Percentiles rank a stretch among this genome's conserved stretches.
These are phyloP conservation scores for Gymnogyps californianus DNA, from an alignment of 2,113 vertebrate species.

Conservation along the genomic window DNA sequence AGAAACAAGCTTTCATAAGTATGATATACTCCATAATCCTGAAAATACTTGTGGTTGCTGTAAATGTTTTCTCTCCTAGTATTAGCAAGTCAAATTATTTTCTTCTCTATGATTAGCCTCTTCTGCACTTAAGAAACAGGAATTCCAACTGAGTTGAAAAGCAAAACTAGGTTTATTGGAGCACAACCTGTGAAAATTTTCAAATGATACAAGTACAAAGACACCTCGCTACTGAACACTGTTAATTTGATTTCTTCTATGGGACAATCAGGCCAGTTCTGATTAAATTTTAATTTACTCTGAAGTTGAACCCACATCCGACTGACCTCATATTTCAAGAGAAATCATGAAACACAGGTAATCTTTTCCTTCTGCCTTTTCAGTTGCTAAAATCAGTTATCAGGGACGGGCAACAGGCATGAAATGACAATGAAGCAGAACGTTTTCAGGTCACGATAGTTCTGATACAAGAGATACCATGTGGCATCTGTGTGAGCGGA, in stretches of 20 bases:
- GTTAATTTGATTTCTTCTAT: neutral
- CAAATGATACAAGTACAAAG: neutral
- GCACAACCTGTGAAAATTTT: neutral
- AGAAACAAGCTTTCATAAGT: constrained; percentile 37
- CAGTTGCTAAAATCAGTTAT: neutral
- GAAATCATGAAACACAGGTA: neutral
- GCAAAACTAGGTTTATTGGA: constrained; percentile 13
- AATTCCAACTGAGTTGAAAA: constrained; percentile 60
- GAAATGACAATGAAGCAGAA: neutral
- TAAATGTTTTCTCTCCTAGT: constrained; percentile 58
- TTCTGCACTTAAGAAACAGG: constrained; percentile 64
- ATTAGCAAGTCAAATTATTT: constrained; percentile 75
- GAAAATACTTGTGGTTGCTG: constrained; percentile 65
- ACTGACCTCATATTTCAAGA: neutral
- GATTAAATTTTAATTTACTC: neutral
- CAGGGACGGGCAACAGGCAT: neutral
- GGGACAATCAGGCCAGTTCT: neutral
- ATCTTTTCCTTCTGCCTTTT: neutral
- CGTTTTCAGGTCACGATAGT: neutral
- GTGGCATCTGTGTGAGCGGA: neutral
- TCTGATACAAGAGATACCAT: neutral
- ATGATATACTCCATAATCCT: constrained; percentile 33
- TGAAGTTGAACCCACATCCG: neutral
- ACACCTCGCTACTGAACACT: neutral
- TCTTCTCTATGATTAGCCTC: constrained; percentile 65